Conservation (phyloP, 92 coral and sea anemone genomes). For the Actinostola sp. region DNA sequence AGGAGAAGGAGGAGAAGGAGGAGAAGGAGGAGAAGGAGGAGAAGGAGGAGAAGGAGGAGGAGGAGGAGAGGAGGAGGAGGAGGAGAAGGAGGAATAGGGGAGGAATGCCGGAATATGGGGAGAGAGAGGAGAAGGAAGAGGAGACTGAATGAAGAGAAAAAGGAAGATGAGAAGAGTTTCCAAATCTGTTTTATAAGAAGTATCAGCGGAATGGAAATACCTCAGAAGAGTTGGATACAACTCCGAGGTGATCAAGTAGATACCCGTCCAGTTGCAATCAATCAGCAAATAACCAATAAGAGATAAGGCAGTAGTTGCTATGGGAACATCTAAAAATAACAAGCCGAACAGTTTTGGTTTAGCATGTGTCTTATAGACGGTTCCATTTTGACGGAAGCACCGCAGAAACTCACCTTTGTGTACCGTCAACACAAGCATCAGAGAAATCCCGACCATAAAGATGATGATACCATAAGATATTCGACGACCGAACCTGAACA, state of each 20-base stretch:
- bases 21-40: too few relatives aligned
- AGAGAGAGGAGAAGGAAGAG: too few relatives aligned
- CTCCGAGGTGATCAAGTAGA: conserved; percentile 49
- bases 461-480: conserved; percentile 9
- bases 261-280: conserved; percentile 41
- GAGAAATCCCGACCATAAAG: conserved; percentile 19
- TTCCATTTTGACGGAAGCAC: neutral
- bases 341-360: too few relatives aligned
- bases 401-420: conserved; percentile 24
- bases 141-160: too few relatives aligned
- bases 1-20: too few relatives aligned
- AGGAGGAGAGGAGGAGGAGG: too few relatives aligned
- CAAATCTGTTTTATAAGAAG: neutral
- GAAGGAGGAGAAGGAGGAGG: too few relatives aligned
- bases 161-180: too few relatives aligned
- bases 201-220: conserved; percentile 3
- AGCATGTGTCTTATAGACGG: too few relatives aligned
- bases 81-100: too few relatives aligned
- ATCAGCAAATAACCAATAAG: conserved; percentile 32
- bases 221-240: conserved; percentile 53
- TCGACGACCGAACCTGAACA: conserved; percentile 50
- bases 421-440: conserved; percentile 28
- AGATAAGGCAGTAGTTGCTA: conserved; percentile 42
- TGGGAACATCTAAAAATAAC: conserved; percentile 28
- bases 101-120: too few relatives aligned